A percentile compares a stretch with the other conserved stretches of the same genome.
Evolutionary conservation across 1,140 invertebrate species (phyloP).

Genomic region (Pinna nobilis): DNA sequence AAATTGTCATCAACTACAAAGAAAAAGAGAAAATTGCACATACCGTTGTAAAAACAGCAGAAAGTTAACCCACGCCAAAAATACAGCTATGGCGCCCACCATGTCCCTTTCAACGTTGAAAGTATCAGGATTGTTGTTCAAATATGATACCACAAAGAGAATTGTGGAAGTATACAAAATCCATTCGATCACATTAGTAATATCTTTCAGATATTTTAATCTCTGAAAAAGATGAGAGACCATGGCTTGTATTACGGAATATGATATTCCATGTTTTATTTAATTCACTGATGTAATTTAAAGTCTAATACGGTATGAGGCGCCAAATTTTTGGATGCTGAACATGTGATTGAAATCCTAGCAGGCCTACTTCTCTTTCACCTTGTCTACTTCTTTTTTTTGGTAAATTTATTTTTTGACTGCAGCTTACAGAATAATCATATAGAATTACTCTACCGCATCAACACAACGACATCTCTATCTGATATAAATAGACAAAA

Average conservation of each 20-base stretch:
- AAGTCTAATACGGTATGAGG: background rate
- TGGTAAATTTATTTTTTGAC: background rate
- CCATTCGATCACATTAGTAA: background rate
- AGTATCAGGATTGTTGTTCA: no score
- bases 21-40: no score
- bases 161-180: background rate
- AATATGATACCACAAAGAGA: background rate
- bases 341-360: background rate
- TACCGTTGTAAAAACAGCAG: constrained; percentile 87
- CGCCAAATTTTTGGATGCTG: background rate
- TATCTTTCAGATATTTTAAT: background rate
- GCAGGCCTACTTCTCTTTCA: no score
- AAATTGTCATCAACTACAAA: no score
- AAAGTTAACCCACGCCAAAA: constrained; percentile 92
- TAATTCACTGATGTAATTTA: background rate
- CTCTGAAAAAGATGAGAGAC: background rate
- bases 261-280: no score
- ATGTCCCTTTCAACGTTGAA: no score
- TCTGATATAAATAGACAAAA: no score
- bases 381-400: background rate
- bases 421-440: no score
- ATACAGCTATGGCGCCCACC: constrained; percentile 83
- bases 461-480: no score
- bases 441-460: no score
- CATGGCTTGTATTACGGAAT: background rate